These are phyloP conservation scores for Mantis religiosa DNA, from an alignment of 2,888 invertebrate species.

Conservation along the genomic window DNA sequence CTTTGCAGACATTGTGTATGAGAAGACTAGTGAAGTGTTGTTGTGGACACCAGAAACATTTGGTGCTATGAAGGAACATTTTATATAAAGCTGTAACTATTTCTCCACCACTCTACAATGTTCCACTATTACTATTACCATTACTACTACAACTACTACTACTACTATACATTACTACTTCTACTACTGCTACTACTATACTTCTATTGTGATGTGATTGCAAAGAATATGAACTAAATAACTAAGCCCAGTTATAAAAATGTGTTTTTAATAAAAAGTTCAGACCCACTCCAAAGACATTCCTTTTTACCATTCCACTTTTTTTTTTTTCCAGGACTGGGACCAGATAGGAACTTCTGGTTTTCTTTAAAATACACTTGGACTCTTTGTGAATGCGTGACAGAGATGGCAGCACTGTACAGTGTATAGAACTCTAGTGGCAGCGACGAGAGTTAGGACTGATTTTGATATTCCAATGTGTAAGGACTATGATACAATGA, in stretches of 20 bases:
- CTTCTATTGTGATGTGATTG: slow-evolving; percentile 17
- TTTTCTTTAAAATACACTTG: too few species aligned
- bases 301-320: not conserved
- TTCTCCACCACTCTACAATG: not conserved
- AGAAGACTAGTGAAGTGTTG: not conserved
- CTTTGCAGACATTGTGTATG: not conserved
- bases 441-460: too few species aligned
- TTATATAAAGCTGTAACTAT: not conserved
- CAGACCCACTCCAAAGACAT: not conserved
- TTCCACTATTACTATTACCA: not conserved
- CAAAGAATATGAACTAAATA: slow-evolving; percentile 16
- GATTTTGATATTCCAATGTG: too few species aligned
- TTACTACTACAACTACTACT: too few species aligned
- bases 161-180: not conserved
- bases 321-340: too few species aligned
- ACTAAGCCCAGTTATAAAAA: slow-evolving; percentile 3
- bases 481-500: too few species aligned
- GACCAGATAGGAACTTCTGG: too few species aligned
- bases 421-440: too few species aligned
- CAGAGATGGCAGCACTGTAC: too few species aligned
- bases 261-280: not conserved
- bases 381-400: too few species aligned
- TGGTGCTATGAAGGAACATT: not conserved
- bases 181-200: not conserved
- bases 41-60: not conserved